phyloP scores from a whole-genome alignment of 92 coral and sea anemone species.

The Paragorgia papillata region DNA sequence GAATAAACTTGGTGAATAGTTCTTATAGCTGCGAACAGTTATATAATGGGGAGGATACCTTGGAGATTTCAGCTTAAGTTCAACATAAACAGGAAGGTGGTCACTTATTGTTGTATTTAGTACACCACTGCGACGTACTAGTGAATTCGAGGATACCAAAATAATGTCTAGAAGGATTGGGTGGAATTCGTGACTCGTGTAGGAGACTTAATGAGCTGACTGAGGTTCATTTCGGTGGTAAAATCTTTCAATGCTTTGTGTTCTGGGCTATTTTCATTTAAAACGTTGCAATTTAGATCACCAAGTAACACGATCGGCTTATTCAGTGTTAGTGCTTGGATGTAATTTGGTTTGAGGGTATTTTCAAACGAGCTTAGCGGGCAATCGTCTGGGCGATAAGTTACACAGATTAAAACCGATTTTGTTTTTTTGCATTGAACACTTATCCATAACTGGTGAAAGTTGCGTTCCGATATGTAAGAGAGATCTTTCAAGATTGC shows the following conservation, averaged over 20 bases:
- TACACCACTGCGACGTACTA: too few relatives aligned
- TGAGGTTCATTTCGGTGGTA: slow-evolving; percentile 53
- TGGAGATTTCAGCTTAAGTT: slow-evolving; percentile 40
- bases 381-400: too few relatives aligned
- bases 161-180: slow-evolving; percentile 61
- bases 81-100: slow-evolving; percentile 57
- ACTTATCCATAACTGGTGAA: slow-evolving; percentile 51
- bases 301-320: slow-evolving; percentile 59
- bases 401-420: slow-evolving; percentile 44
- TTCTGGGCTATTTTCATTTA: slow-evolving; percentile 52
- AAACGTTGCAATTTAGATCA: slow-evolving; percentile 64
- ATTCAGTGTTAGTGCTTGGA: too few relatives aligned
- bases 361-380: too few relatives aligned
- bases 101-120: too few relatives aligned
- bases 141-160: too few relatives aligned
- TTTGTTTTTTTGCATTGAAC: slow-evolving; percentile 47
- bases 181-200: slow-evolving; percentile 60
- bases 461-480: too few relatives aligned
- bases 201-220: too few relatives aligned
- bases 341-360: too few relatives aligned
- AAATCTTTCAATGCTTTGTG: slow-evolving; percentile 46
- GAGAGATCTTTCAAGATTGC: slow-evolving; percentile 46
- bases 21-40: slow-evolving; percentile 51
- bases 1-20: too few relatives aligned
- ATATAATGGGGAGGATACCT: slow-evolving; percentile 38